phyloP scores from a whole-genome alignment of 92 coral and sea anemone species.

The Virgularia gustaviana region DNA sequence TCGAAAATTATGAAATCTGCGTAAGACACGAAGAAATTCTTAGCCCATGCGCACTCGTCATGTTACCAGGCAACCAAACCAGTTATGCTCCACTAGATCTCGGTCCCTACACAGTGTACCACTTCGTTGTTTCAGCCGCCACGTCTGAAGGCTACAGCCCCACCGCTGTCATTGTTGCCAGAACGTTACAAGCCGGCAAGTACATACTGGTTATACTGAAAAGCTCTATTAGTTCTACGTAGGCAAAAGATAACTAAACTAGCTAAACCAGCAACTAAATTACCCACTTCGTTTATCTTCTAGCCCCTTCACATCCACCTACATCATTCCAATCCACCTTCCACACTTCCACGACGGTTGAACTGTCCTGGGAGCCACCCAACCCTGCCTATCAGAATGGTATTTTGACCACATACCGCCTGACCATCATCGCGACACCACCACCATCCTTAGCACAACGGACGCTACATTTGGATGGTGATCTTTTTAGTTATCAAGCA shows the following conservation, averaged over 20 bases:
- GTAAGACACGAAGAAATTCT: background rate
- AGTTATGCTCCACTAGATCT: background rate
- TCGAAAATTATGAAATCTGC: conserved; percentile 21
- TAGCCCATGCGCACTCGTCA: background rate
- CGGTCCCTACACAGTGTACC: conserved; percentile 14
- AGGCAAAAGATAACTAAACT: too few species aligned
- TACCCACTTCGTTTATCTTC: background rate
- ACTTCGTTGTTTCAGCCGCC: conserved; percentile 17
- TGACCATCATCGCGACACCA: background rate
- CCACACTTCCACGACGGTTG: background rate
- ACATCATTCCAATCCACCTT: background rate
- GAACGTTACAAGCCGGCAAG: conserved; percentile 27
- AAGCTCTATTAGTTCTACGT: too few species aligned
- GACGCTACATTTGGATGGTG: conserved; percentile 1
- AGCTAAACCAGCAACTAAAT: too few species aligned
- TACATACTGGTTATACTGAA: too few species aligned
- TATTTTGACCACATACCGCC: conserved; percentile 3
- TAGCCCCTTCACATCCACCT: conserved; percentile 56
- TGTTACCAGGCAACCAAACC: background rate
- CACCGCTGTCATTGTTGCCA: background rate
- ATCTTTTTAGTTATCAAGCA: conserved; percentile 15
- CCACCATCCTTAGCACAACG: background rate
- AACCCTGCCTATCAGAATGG: conserved; percentile 6
- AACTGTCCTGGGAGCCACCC: conserved; percentile 2
- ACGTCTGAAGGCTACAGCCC: conserved; percentile 30